Base-by-base conservation (phyloP, 2,797 vertebrate genomes). In the Crocidura indochinensis region DNA sequence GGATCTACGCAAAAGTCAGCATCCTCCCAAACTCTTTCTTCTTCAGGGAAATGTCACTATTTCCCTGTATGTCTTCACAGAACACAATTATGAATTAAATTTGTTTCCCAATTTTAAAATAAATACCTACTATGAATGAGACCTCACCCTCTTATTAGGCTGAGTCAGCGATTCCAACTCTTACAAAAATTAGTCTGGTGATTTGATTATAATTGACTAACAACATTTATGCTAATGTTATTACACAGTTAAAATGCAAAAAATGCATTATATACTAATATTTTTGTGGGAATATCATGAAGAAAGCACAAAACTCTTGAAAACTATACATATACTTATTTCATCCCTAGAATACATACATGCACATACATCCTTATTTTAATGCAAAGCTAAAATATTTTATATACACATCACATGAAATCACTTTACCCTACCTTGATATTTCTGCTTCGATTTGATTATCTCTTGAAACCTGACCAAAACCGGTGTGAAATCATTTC, bases 151-250 rank as follows among this genome's bases (percentile, higher is more conserved):
- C 31, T 14, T 67, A 65, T 51, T 17, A 82, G 15, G 12, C 9
- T 75, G 24, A 85, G 20, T 88, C 8, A 88, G 15, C 62, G 5
- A 84, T 81, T 76, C 10, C 76, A 91, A 85, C 24, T 74, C 60
- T 29, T 53, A 47, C 10, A 65, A 86, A 47, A 0, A 67, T 19
- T 10, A 88, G 24, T 47, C 47, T 27, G 49, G 17, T 9, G 31
- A 19, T 69, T 68, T 94, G 44, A 27, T 12, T 24, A 38, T 81
- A 83, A 69, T 56, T 9, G 87, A 3, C 7, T 62, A 73, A 77
- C n/a, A 22, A 24, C 10, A n/a, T n/a, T 51, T 84, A 76, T 51
- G 82, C 0, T 27, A 9, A 80, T 64, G 56, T 74, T 1, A 86
- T 46, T 78, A 6, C 24, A 73, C 31, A 31, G 17, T 76, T 60